A percentile compares a stretch with the other conserved stretches of the same genome.
Evolutionary conservation across 2,113 vertebrate genomes (phyloP).

Genomic region (Parus major): DNA sequence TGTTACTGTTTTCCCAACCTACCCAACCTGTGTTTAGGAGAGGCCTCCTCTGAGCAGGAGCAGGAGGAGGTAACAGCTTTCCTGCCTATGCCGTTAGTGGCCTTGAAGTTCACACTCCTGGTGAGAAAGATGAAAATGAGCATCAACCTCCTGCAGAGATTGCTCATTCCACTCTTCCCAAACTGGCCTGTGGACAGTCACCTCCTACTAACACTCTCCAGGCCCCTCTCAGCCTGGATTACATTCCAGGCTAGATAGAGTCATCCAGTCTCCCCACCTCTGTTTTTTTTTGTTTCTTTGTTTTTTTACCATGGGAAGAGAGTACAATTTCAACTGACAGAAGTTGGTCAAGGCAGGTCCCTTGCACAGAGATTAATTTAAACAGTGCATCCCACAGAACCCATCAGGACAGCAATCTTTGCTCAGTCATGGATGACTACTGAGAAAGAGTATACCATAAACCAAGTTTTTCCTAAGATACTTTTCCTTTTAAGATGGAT

Average conservation of each 20-base stretch:
- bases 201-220: not conserved
- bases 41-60: not conserved
- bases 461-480: not conserved
- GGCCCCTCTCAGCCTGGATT: not conserved
- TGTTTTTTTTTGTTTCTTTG: not conserved
- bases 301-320: not conserved
- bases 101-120: not conserved
- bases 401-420: not conserved
- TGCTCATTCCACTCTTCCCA: not conserved
- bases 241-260: not conserved
- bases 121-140: not conserved
- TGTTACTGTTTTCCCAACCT: not conserved
- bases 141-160: fast-evolving
- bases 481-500: not conserved
- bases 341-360: not conserved
- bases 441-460: not conserved
- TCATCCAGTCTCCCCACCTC: not conserved
- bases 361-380: not conserved
- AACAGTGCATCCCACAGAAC: not conserved
- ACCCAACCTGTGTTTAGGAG: not conserved
- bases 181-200: not conserved
- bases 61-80: not conserved
- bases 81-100: not conserved
- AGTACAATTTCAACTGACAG: not conserved
- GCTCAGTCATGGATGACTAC: fast-evolving